Evolutionary conservation across 2,797 vertebrate species (phyloP), one percentile per base, ranked within the genome.

Genomic region (Champsocephalus esox): DNA sequence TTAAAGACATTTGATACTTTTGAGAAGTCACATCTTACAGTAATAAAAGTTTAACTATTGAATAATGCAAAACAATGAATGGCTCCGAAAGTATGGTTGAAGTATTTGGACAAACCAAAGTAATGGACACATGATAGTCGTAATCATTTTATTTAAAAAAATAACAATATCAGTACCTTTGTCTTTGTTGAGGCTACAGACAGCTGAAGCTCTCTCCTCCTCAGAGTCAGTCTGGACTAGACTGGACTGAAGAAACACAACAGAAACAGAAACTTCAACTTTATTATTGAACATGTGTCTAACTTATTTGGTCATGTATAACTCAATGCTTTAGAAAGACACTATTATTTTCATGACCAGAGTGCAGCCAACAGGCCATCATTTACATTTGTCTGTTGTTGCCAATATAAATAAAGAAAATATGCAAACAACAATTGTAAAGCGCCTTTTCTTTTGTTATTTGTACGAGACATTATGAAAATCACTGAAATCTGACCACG

Each of bases 231-330:
- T 81, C 63, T 80, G 88, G 28, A 88, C 77, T 55, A 78, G 32
- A 70, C 92, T 92, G 80, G 89, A 92, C 92, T 92, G 77, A 55
- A 74, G 24, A 81, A 7, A 75, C 54, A 68, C 4, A 12, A 41
- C 4, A n/a, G 7, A 24, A 9, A 21, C 19, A 61, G 3, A 52
- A 7, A 45, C 8, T 3, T 12, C 10, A 41, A 45, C 17, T 6
- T 16, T 38, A 38, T 38, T 9, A 54, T 28, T 28, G 12, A 6
- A 32, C 1, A 16, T 48, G 7, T 16, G 32, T 16, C 19, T 38
- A 38, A 38, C 4, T 21, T 34, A 12, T 34, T 62, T 10, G 16
- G 28, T 57, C 16, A 57, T 28, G 14, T 19, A 41, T 19, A 41
- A 58, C 17, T 43, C 14, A 38, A 48, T 17, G 46, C 34, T 17